Evolutionary conservation across 2,113 vertebrate genomes (phyloP).

Genomic region (Neolamprologus devosi): DNA sequence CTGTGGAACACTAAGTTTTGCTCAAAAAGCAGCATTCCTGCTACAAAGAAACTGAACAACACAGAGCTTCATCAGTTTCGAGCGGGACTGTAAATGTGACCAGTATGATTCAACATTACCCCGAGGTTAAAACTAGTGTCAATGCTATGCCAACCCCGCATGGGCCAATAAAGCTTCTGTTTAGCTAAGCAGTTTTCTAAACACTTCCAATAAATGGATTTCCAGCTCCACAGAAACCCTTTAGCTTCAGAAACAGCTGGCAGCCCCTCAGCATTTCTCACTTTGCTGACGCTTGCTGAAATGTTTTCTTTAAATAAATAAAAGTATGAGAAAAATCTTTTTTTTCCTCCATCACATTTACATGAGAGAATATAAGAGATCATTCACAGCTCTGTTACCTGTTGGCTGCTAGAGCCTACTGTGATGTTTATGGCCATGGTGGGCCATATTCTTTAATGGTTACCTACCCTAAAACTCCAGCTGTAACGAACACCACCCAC

Average conservation of each 20-base stretch:
- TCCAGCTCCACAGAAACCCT: neutral
- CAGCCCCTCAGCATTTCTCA: neutral
- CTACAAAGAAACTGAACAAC: neutral
- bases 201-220: neutral
- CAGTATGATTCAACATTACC: neutral
- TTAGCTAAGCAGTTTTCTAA: neutral
- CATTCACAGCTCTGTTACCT: neutral
- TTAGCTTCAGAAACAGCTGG: neutral
- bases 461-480: conserved; percentile 84
- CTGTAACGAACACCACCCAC: conserved; percentile 90
- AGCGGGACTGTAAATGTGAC: neutral
- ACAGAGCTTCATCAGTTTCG: neutral
- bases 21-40: neutral
- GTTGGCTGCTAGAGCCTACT: neutral
- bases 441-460: neutral
- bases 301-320: neutral
- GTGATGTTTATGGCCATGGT: neutral
- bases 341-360: neutral
- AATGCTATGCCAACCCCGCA: neutral
- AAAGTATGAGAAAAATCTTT: neutral
- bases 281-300: neutral
- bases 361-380: neutral
- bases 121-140: neutral
- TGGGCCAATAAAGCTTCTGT: neutral
- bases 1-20: neutral